Percentiles rank a stretch among this genome's conserved stretches.
Evolutionary conservation across 1,140 invertebrate species (phyloP).

Genomic region (Metopolophium dirhodum): DNA sequence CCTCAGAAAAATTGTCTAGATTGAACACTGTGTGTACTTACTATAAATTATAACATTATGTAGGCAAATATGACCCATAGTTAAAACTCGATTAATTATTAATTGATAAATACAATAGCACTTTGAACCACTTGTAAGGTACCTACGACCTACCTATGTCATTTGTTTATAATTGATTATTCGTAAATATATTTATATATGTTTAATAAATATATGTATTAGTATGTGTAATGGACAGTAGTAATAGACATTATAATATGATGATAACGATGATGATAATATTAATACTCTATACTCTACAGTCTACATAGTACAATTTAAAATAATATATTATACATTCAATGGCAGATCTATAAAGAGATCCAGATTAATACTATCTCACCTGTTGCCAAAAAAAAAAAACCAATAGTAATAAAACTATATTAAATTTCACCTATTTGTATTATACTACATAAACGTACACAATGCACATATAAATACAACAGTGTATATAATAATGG

Average conservation of each 20-base stretch:
- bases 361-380: not conserved
- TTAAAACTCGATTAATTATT: no score
- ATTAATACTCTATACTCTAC: not conserved
- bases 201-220: not conserved
- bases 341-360: not conserved
- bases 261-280: not conserved
- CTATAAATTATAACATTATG: no score
- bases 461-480: not conserved
- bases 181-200: not conserved
- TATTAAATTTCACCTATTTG: not conserved
- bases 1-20: no score
- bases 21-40: no score
- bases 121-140: not conserved
- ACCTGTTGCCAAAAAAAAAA: not conserved
- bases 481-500: not conserved
- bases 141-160: not conserved
- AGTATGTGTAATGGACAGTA: not conserved
- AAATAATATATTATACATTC: not conserved
- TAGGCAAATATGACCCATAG: no score
- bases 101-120: not conserved
- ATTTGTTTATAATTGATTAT: not conserved
- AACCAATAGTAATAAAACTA: not conserved
- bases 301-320: not conserved
- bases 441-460: not conserved
- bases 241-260: not conserved